Evolutionary conservation across 2,113 vertebrate species (phyloP), one percentile per base, ranked within the genome.

Genomic region (Podarcis cretensis): DNA sequence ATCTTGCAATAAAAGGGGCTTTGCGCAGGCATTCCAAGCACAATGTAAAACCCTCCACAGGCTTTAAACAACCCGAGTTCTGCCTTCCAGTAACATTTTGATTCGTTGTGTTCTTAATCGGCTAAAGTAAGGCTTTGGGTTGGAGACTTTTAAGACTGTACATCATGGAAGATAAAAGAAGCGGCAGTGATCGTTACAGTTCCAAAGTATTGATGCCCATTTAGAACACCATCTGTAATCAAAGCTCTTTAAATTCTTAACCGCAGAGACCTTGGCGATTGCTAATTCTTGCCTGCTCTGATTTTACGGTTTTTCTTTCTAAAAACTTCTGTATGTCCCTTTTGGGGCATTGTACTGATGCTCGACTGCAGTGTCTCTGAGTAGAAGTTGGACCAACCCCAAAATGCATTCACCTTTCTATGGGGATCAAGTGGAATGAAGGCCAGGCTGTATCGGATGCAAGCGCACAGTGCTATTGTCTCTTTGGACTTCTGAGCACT

Each of bases 11-110:
- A 69, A 69, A 59, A 88, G 78, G 66, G 63, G 40, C n/a, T 83
- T 90, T 0, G 1, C 71, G 68, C 66, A 65, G 83, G n/a, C 71
- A 74, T 87, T 89, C 65, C 71, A 85, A 81, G 79, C 59, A n/a
- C 90, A 30, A 59, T 84, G 0, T 13, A n/a, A 91, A 86, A 73
- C 89, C 32, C 0, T 79, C 13, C 23, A 43, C 0, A 0, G 87
- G 87, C 66, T 89, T 94, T 18, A 43, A 0, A 0, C 9, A 57
- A 20, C 0, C 0, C 65, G 74, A 66, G n/a, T 30, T 25, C 59
- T 81, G 2, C 6, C 0, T 1, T 35, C 30, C 48, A 13, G 25
- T 7, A 76, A 32, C 48, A 32, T 59, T 81, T 76, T 90, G 37
- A 73, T 75, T 18, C 48, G 79, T 2, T 73, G 65, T 0, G 0